Evolutionary conservation across 1,140 invertebrate genomes (phyloP), one percentile per base, ranked within the genome.

Genomic region (Plectus sambesii): DNA sequence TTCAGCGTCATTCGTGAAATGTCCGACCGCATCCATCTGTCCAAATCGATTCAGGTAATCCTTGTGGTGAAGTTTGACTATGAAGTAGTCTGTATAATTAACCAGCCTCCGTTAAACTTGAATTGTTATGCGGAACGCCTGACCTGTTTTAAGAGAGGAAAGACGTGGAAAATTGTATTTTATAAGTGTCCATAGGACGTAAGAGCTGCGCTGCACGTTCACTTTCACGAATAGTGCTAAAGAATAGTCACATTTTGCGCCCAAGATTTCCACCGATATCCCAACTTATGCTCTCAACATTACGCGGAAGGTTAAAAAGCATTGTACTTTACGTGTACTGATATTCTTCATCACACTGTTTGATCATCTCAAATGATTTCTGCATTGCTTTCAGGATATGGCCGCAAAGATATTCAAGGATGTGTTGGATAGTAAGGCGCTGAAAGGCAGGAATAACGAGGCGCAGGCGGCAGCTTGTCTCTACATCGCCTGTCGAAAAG

Each of bases 401-500:
- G 90, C 89, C 15, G 93, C 93, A 65, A 33, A 33, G n/a, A 74
- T 94, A 27, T 96, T 96, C 67, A 96, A 94, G 73, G 85, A 94
- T 80, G 70, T 93, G 0, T 87, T 94, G 67, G 90, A 96, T 71
- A 85, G 88, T 1, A 88, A 90, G 73, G 87, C 87, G 66, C 71
- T 90, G n/a, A 90, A 89, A 74, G 86, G 85, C 35, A 75, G 87
- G 42, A 82, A 86, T 17, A 94, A 97, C 70, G 92, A 99, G 73
- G 92, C 94, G 0, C 97, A 98, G 62, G 87, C 90, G 85, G 90
- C 90, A 0, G 89, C 92, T 0, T 96, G 90, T 73, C 75, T 97
- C 8, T 98, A 97, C 67, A 97, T 98, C 57, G 89, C 92, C 0
- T 97, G 92, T 69, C 76, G 92, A 29, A 88, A 96, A 69, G 90